Conservation (phyloP, 1,140 invertebrate species). For the Planococcus citri region DNA sequence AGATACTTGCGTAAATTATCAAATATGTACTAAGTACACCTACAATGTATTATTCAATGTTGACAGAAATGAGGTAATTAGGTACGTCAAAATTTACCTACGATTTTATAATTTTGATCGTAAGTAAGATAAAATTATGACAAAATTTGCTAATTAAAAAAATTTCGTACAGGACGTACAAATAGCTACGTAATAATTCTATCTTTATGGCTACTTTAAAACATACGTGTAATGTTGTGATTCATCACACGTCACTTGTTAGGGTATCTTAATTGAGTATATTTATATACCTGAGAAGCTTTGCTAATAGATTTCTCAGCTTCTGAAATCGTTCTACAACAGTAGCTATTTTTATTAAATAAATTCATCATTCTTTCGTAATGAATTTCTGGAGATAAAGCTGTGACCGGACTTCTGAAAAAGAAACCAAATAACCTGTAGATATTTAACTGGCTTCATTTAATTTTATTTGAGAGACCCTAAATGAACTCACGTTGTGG, state of each 20-base stretch:
- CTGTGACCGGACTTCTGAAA: constrained; percentile 66
- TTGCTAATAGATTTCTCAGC: constrained; percentile 53
- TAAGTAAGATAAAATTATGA: neutral
- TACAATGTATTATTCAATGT: no score
- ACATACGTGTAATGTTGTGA: neutral
- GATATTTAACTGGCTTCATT: neutral
- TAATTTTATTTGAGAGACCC: neutral
- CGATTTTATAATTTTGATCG: neutral
- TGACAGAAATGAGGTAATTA: neutral
- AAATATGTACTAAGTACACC: constrained; percentile 1
- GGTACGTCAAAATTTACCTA: constrained; percentile 21
- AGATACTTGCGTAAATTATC: neutral
- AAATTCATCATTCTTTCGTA: constrained; percentile 86
- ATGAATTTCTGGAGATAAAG: constrained; percentile 56
- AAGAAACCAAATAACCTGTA: neutral
- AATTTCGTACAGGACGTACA: neutral
- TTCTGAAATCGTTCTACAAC: constrained; percentile 61
- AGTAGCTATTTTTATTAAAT: constrained; percentile 67
- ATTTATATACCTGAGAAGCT: constrained; percentile 42
- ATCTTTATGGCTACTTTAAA: neutral
- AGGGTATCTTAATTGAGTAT: neutral
- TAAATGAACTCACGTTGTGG: constrained; percentile 35
- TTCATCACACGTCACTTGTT: no score
- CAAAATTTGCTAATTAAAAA: neutral
- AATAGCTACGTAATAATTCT: neutral